Conservation (phyloP, 2,888 invertebrate genomes). For the Halictus quadricinctus region DNA sequence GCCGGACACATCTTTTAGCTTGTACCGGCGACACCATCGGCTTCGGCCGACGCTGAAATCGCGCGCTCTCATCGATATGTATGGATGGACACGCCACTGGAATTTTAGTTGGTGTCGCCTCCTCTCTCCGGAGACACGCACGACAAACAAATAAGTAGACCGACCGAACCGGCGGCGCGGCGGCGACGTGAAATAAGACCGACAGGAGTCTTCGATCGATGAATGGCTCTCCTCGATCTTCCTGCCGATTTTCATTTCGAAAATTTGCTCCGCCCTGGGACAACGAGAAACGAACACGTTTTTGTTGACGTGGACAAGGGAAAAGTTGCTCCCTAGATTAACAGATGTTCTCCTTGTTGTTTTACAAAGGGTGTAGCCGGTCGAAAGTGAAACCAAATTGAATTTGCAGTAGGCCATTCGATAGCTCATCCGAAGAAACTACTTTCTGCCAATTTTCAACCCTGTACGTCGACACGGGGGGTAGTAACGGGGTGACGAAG, state of each 20-base stretch:
- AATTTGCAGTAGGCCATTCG: too few species aligned
- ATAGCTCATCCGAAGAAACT: too few species aligned
- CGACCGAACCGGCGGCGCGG: constrained; percentile 22
- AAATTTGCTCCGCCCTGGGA: constrained; percentile 15
- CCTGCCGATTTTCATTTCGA: constrained; percentile 19
- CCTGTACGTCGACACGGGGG: too few species aligned
- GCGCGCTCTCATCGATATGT: constrained; percentile 78
- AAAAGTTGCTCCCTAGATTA: too few species aligned
- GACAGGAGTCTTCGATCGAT: constrained; percentile 45
- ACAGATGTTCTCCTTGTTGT: too few species aligned
- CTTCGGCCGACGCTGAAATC: constrained; percentile 52
- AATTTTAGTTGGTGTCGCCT: constrained; percentile 80
- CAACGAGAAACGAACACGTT: too few species aligned
- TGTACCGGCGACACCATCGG: constrained; percentile 75
- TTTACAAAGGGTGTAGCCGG: too few species aligned
- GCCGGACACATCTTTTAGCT: constrained; percentile 73
- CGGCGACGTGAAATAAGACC: constrained; percentile 52
- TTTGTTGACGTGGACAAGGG: too few species aligned
- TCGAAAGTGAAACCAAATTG: too few species aligned
- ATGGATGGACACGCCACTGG: constrained; percentile 77
- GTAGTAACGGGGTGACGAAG: too few species aligned
- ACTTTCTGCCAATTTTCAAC: too few species aligned
- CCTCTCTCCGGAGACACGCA: constrained; percentile 52
- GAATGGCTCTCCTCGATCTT: constrained; percentile 36
- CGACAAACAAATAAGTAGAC: constrained; percentile 74